Evolutionary conservation across 2,113 vertebrate species (phyloP).

Genomic region (Peromyscus californicus): DNA sequence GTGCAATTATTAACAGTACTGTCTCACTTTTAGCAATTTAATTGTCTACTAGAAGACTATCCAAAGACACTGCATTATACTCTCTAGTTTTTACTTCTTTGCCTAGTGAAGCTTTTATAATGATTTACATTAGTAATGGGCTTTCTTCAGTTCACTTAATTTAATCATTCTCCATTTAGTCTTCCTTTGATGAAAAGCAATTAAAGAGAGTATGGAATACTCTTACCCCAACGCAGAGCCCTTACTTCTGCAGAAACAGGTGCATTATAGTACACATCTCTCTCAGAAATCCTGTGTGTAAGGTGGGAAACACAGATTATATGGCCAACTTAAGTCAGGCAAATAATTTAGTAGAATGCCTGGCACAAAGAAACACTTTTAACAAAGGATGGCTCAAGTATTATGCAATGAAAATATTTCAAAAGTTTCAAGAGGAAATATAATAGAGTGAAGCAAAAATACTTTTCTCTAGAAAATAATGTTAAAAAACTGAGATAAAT

Average conservation of each 20-base stretch:
- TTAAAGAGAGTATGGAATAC: conserved; percentile 51
- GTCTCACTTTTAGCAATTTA: conserved; percentile 79
- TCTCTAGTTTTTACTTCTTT: conserved; percentile 75
- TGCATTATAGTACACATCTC: neutral
- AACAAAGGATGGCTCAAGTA: neutral
- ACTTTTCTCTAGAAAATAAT: neutral
- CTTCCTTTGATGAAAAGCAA: conserved; percentile 77
- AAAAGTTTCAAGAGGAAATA: neutral
- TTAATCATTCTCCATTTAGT: conserved; percentile 80
- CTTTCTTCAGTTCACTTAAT: conserved; percentile 79
- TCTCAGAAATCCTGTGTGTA: neutral
- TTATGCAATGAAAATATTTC: conserved; percentile 2
- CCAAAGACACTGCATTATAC: conserved; percentile 75
- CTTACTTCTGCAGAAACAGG: neutral
- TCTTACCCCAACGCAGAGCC: neutral
- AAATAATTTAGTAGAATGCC: neutral
- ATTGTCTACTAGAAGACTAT: conserved; percentile 81
- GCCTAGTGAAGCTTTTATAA: conserved; percentile 83
- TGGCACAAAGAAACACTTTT: neutral
- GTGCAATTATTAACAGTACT: conserved; percentile 80
- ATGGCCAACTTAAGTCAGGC: neutral
- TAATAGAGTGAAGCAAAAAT: neutral
- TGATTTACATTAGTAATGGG: conserved; percentile 84
- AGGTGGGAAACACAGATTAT: neutral
- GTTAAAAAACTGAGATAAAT: neutral